Conservation (phyloP, 2,888 invertebrate species). For the Cotesia congregata region DNA sequence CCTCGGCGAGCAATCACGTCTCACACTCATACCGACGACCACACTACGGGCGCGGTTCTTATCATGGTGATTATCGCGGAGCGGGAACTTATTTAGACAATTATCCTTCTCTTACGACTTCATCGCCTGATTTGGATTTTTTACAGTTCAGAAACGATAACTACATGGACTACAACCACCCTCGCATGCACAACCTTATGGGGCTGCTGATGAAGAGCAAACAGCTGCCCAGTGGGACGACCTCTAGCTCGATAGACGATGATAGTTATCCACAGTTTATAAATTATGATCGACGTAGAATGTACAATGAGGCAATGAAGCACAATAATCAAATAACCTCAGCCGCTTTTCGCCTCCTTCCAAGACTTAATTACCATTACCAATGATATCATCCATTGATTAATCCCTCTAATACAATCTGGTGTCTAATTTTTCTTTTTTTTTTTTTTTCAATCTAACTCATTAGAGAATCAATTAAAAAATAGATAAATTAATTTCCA, state of each 20-base stretch:
- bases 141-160: constrained; percentile 48
- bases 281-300: constrained; percentile 55
- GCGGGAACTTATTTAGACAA: constrained; percentile 34
- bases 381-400: constrained; percentile 1
- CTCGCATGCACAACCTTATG: constrained; percentile 63
- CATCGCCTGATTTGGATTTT: constrained; percentile 47
- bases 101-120: constrained; percentile 56
- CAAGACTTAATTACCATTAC: not conserved
- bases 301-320: constrained; percentile 52
- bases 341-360: not conserved
- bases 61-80: constrained; percentile 37
- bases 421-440: not conserved
- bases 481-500: not conserved
- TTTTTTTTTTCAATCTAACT: not conserved
- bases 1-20: constrained; percentile 51
- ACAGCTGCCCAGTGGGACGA: constrained; percentile 53
- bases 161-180: constrained; percentile 58
- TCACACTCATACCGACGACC: constrained; percentile 41
- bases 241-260: constrained; percentile 47
- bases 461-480: not conserved
- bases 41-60: constrained; percentile 48
- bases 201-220: constrained; percentile 67
- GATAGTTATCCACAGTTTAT: constrained; percentile 54
- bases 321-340: constrained; percentile 52
- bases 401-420: not conserved